Evolutionary conservation across 2,113 vertebrate genomes (phyloP).

Genomic region (Myrmecophaga tridactyla): DNA sequence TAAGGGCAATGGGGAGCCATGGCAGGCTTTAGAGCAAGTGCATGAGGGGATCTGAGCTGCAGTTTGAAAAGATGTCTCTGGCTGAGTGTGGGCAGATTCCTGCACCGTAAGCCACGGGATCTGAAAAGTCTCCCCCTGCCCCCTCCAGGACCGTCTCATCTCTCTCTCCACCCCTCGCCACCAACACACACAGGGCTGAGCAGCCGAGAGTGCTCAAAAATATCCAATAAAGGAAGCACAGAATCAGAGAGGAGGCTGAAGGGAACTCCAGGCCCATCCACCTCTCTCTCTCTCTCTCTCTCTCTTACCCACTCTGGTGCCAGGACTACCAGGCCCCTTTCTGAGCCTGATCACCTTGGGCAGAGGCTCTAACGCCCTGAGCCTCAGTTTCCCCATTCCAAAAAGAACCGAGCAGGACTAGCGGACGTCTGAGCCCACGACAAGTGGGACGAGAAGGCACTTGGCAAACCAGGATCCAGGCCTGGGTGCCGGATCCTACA

Average conservation of each 20-base stretch:
- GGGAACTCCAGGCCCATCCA: not conserved
- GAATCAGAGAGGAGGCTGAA: not conserved
- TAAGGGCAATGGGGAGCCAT: fast-evolving
- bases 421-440: not conserved
- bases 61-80: not conserved
- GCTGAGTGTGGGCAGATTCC: not conserved
- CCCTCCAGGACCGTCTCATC: fast-evolving
- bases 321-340: not conserved
- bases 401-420: not conserved
- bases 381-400: not conserved
- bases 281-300: too few relatives aligned
- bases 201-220: not conserved
- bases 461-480: not conserved
- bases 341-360: fast-evolving
- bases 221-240: fast-evolving
- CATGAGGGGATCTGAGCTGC: fast-evolving
- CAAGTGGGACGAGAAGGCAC: not conserved
- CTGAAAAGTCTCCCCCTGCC: not conserved
- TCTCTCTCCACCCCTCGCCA: not conserved
- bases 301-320: not conserved
- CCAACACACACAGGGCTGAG: not conserved
- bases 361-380: not conserved
- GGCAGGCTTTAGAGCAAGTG: not conserved
- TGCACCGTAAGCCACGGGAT: not conserved
- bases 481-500: fast-evolving